Evolutionary conservation across 2,113 vertebrate genomes (phyloP), one percentile per base, ranked within the genome.

Genomic region (Grammomys dolichurus): DNA sequence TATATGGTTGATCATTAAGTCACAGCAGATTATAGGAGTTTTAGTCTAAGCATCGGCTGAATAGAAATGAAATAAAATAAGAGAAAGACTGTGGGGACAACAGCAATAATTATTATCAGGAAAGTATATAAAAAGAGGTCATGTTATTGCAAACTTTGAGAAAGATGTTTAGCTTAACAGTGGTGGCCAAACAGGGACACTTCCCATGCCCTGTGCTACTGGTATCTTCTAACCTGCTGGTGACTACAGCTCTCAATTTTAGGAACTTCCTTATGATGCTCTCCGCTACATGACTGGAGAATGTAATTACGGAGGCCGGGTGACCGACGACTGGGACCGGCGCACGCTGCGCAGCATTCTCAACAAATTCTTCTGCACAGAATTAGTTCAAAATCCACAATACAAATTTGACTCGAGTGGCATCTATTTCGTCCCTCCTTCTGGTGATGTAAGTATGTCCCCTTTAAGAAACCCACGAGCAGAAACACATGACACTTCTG

Each of bases 291-390:
- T 99, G 99, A 99, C 99, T 0, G 99, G 99, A 0, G 99, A 99
- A 94, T 99, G 99, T 86, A 99, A 98, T 70, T 99, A 99, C 0
- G 99, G 99, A 11, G 99, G 99, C 97, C 97, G 99, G 31, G 99
- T 99, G 91, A 99, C 99, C 0, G 99, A 99, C 4, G 98, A 99
- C 97, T 99, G 99, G 98, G 99, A 99, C 90, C 98, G 98, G 43
- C 98, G 99, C 33, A 99, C 99, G 0, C 98, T 99, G 72, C 98
- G 95, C 20, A 99, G 98, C 2, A 98, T 99, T 94, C 98, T 99
- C 0, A 99, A 98, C 54, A 99, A 98, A 89, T 99, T 99, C 96
- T 99, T 99, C 97, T 98, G 96, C 26, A 24, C 91, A 0, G 97
- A 99, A 40, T 93, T 99, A 33, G 97, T 98, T 58, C 58, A 94